phyloP scores from a whole-genome alignment of 2,888 invertebrate genomes.

The Cheiracanthium punctorium region DNA sequence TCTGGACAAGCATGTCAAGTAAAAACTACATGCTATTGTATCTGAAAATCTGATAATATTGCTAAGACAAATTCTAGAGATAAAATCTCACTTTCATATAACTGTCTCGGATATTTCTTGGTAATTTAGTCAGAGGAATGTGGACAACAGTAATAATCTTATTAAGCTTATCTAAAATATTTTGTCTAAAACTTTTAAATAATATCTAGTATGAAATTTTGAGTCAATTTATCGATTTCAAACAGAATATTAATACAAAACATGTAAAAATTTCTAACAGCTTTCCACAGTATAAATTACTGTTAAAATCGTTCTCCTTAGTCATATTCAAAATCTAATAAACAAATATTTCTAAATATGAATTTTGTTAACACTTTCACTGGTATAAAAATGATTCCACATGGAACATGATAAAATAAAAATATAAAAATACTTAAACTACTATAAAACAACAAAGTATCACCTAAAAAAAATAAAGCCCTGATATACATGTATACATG shows the following conservation, averaged over 20 bases:
- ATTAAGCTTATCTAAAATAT: not conserved
- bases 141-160: not conserved
- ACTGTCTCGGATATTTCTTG: not conserved
- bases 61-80: slow-evolving; percentile 46
- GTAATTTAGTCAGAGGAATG: not conserved
- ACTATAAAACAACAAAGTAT: not conserved
- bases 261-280: not conserved
- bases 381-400: not conserved
- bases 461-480: not conserved
- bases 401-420: slow-evolving; percentile 3
- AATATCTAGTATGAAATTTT: not conserved
- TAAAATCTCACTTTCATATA: slow-evolving; percentile 37
- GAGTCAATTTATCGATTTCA: not conserved
- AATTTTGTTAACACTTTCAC: not conserved
- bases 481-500: too few species aligned
- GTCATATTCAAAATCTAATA: not conserved
- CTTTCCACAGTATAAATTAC: not conserved
- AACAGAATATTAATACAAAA: not conserved
- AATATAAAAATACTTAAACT: not conserved
- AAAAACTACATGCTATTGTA: not conserved
- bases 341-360: not conserved
- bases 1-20: slow-evolving; percentile 12
- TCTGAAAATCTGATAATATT: slow-evolving; percentile 17
- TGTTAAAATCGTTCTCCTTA: not conserved
- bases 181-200: not conserved